phyloP scores from a whole-genome alignment of 1,140 invertebrate species.

The Platyscapa corneri region DNA sequence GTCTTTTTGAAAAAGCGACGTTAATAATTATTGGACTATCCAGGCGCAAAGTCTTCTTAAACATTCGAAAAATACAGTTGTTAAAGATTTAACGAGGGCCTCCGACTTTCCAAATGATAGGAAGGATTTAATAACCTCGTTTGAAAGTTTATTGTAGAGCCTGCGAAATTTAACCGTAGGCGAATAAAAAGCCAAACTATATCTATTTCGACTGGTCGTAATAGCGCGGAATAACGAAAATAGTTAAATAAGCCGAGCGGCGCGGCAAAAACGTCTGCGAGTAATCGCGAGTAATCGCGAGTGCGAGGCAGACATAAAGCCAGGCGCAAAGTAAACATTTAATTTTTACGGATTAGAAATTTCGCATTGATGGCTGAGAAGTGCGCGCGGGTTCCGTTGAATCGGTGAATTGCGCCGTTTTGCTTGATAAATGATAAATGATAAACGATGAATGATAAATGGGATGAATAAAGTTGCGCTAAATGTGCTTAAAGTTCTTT shows the following conservation, averaged over 20 bases:
- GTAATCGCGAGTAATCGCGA: neutral
- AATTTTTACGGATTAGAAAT: neutral
- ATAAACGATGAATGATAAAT: neutral
- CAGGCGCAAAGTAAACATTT: neutral
- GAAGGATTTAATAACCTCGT: slow-evolving; percentile 1
- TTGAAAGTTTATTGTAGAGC: neutral
- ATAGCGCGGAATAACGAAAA: neutral
- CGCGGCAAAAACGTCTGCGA: neutral
- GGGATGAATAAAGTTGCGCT: neutral
- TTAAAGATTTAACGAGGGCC: neutral
- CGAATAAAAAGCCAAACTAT: neutral
- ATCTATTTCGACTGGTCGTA: neutral
- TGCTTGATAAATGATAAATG: neutral
- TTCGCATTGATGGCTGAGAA: neutral
- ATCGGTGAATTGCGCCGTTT: neutral
- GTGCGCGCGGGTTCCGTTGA: neutral
- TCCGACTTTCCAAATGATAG: neutral
- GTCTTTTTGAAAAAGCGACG: neutral
- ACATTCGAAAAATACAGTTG: neutral
- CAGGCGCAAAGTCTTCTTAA: neutral
- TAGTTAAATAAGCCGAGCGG: neutral
- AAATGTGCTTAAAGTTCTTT: neutral
- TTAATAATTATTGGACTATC: neutral
- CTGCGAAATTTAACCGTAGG: neutral
- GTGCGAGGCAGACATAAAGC: neutral